Base-by-base conservation (phyloP, 2,888 invertebrate species). In the Eupeodes latifasciatus region DNA sequence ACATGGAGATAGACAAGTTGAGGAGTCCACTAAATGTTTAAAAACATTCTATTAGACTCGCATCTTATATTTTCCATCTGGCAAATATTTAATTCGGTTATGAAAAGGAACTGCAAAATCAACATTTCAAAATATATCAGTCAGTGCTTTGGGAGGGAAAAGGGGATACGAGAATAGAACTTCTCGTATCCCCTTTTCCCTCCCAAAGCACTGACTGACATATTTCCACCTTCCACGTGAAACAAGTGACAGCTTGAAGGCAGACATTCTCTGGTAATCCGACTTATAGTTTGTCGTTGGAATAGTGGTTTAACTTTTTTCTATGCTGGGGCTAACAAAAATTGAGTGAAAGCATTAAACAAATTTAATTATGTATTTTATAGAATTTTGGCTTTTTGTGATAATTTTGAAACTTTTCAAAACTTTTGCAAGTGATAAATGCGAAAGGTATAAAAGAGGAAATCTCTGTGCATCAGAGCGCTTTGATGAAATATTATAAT, bases 171-270 rank as follows among this genome's bases (percentile, higher is more conserved):
- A n/a, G n/a, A n/a, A n/a, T n/a, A n/a, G n/a, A n/a, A n/a, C n/a
- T n/a, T n/a, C n/a, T n/a, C n/a, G n/a, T n/a, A n/a, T n/a, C n/a
- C n/a, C n/a, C n/a, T n/a, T n/a, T n/a, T n/a, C n/a, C n/a, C n/a
- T n/a, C n/a, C n/a, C n/a, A n/a, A n/a, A n/a, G n/a, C n/a, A n/a
- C n/a, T n/a, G n/a, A n/a, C n/a, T n/a, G n/a, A n/a, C n/a, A n/a
- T n/a, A n/a, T n/a, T n/a, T n/a, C n/a, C n/a, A n/a, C 5, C 14
- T 57, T 67, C 53, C 72, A 49, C 72, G 44, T 55, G 19, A 34
- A 66, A 85, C 57, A 59, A 57, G 55, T 55, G 82, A 74, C 78
- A 78, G 77, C 78, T 85, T 67, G 74, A 69, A 82, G 78, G 78
- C 34, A 59, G 34, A 78, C 72, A 71, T 55, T 16, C 40, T 6